Conservation (phyloP, 2,888 invertebrate species). For the Taenaris catops region DNA sequence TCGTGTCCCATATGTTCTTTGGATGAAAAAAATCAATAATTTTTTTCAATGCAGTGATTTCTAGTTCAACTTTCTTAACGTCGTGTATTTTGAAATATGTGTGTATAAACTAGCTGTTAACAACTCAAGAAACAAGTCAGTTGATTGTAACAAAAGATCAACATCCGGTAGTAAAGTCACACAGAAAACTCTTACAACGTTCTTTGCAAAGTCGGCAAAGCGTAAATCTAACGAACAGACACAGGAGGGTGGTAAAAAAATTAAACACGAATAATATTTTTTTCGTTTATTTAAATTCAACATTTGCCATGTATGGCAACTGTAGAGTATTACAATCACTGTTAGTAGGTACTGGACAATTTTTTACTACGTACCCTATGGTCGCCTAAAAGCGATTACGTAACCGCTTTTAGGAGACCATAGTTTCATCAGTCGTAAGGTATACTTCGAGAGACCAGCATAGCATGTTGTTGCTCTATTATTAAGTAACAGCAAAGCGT, state of each 20-base stretch:
- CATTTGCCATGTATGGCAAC: conserved; percentile 1
- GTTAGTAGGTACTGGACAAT: conserved; percentile 20
- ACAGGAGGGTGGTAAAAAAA: conserved; percentile 34
- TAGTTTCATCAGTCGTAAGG: too few relatives aligned
- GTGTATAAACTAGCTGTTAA: too few relatives aligned
- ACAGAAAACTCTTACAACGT: conserved; percentile 66
- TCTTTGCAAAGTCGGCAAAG: conserved; percentile 55
- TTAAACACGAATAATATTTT: conserved; percentile 25
- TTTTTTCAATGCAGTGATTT: conserved; percentile 41
- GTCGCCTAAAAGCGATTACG: too few relatives aligned
- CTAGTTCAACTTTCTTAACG: conserved; percentile 38
- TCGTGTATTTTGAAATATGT: too few relatives aligned
- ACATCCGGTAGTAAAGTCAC: conserved; percentile 40
- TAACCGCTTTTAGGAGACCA: too few relatives aligned
- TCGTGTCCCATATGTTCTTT: conserved; percentile 55
- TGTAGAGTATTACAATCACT: background rate
- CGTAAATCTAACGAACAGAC: conserved; percentile 36
- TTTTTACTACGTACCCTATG: too few relatives aligned
- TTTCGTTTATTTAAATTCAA: background rate
- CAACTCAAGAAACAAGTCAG: conserved; percentile 84
- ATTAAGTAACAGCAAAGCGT: too few relatives aligned
- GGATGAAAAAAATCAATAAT: conserved; percentile 51
- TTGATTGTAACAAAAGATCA: conserved; percentile 77
- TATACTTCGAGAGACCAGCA: too few relatives aligned
- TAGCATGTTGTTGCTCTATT: too few relatives aligned